These are phyloP conservation scores for Ganaspis sp. DNA, from an alignment of 1,140 invertebrate genomes.

Conservation along the genomic window DNA sequence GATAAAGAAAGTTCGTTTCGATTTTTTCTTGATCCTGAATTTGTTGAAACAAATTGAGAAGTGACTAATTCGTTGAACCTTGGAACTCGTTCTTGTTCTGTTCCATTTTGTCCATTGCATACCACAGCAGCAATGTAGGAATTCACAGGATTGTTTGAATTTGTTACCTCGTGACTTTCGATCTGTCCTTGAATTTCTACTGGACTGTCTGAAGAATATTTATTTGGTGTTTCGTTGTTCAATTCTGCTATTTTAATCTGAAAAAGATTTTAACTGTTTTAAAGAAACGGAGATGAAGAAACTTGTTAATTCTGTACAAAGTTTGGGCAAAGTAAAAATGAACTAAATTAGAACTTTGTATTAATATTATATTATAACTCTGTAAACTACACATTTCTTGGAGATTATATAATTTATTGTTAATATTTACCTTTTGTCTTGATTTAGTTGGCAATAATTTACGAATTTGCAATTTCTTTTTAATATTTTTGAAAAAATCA, in stretches of 20 bases:
- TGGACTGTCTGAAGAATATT: neutral
- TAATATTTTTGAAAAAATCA: slow-evolving; percentile 54
- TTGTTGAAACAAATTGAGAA: neutral
- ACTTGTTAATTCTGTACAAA: too few relatives aligned
- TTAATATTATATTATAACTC: too few relatives aligned
- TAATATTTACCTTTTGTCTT: slow-evolving; percentile 57
- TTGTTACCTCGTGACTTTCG: neutral
- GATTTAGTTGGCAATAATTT: slow-evolving; percentile 47
- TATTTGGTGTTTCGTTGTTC: neutral
- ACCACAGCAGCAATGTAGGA: slow-evolving; percentile 17
- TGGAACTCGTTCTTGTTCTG: neutral
- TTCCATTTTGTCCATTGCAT: neutral
- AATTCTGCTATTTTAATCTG: neutral
- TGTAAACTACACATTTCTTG: too few relatives aligned
- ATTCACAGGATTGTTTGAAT: neutral
- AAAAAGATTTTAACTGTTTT: neutral
- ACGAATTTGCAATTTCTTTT: slow-evolving; percentile 47
- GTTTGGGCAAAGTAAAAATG: too few relatives aligned
- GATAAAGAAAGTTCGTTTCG: neutral
- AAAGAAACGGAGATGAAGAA: too few relatives aligned
- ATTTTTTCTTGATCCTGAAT: neutral
- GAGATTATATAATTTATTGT: too few relatives aligned
- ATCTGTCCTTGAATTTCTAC: neutral
- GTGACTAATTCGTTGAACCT: neutral
- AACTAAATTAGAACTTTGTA: too few relatives aligned